These are phyloP conservation scores for Protosalanx chinensis DNA, from an alignment of 2,797 vertebrate genomes.

Conservation along the genomic window DNA sequence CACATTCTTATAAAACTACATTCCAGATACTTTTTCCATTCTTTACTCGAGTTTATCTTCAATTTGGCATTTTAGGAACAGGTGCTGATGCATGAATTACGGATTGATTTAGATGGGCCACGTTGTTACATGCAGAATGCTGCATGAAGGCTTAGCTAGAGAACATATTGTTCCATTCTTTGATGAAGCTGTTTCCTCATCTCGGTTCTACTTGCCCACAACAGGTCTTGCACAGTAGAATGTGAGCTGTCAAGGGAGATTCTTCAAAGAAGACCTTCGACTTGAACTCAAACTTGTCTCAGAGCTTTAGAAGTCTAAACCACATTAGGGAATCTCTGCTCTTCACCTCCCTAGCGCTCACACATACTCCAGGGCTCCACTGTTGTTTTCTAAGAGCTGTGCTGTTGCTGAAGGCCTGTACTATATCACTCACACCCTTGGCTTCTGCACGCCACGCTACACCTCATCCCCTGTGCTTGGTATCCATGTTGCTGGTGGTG, in stretches of 20 bases:
- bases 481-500: slow-evolving; percentile 52
- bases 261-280: no score
- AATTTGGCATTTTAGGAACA: neutral
- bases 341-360: no score
- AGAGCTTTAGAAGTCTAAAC: no score
- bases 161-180: no score
- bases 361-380: neutral
- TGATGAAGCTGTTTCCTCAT: no score
- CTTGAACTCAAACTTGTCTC: no score
- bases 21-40: neutral
- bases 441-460: neutral
- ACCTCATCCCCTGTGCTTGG: slow-evolving; percentile 44
- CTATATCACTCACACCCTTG: neutral
- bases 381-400: neutral
- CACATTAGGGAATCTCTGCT: no score
- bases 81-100: neutral
- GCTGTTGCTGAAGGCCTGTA: neutral
- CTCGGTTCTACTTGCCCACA: no score
- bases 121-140: no score
- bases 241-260: no score
- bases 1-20: neutral
- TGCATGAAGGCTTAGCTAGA: no score
- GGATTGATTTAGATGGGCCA: neutral
- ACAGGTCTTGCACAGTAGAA: no score
- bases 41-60: neutral